Evolutionary conservation across 2,797 vertebrate species (phyloP).

Genomic region (Xenentodon cancila): DNA sequence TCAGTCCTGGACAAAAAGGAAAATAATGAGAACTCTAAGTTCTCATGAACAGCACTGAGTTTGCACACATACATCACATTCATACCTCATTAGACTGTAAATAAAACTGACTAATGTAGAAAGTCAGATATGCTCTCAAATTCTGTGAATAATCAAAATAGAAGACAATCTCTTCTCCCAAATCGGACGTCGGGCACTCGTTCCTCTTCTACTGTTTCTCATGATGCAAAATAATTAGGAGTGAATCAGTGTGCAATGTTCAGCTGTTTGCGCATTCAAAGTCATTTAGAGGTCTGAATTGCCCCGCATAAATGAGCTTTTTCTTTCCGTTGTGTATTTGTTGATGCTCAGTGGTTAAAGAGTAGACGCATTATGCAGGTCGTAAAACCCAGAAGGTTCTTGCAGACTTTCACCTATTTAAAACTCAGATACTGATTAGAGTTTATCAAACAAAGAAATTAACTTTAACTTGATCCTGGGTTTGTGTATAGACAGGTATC

Average conservation of each 20-base stretch:
- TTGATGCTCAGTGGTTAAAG: neutral
- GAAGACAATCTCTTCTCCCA: constrained; percentile 24
- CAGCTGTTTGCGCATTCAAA: constrained; percentile 35
- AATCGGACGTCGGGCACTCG: constrained; percentile 3
- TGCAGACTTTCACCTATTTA: constrained; percentile 39
- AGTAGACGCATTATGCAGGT: constrained; percentile 10
- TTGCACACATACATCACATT: neutral
- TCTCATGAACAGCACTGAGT: neutral
- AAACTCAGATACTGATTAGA: no score
- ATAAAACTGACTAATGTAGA: constrained; percentile 7
- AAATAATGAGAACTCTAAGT: neutral
- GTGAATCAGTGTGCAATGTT: constrained; percentile 26
- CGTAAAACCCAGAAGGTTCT: constrained; percentile 28
- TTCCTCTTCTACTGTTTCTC: constrained; percentile 16
- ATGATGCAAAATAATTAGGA: constrained; percentile 23
- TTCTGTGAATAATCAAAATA: constrained; percentile 27
- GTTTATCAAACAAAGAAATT: no score
- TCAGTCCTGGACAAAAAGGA: neutral
- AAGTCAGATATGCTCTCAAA: constrained; percentile 1
- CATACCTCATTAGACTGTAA: neutral
- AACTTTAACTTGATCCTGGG: no score
- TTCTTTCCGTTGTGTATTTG: constrained; percentile 23
- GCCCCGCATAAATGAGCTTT: constrained; percentile 28
- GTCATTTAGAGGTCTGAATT: constrained; percentile 27
- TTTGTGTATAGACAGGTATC: no score